These are phyloP conservation scores for Eupithecia centaureata DNA, from an alignment of 2,888 invertebrate genomes.

Conservation along the genomic window DNA sequence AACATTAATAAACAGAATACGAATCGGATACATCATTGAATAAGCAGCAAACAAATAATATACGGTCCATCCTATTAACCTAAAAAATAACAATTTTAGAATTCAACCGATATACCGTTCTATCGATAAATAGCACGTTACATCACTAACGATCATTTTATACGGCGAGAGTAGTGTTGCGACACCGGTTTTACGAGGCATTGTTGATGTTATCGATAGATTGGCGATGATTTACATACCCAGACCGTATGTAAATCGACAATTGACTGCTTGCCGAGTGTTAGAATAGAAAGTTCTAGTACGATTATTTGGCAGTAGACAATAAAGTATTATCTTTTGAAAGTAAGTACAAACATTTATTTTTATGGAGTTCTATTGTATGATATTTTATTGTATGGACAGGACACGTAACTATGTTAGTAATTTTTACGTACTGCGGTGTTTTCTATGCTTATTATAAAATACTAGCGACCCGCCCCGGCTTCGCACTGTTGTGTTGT, in stretches of 20 bases:
- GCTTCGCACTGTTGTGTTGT: too few species aligned
- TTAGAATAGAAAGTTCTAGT: conserved; percentile 30
- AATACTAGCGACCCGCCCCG: too few species aligned
- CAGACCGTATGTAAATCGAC: background rate
- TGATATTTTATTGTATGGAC: background rate
- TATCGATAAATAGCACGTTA: conserved; percentile 29
- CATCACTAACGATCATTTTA: conserved; percentile 27
- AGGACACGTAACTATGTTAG: too few species aligned
- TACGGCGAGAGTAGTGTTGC: conserved; percentile 38
- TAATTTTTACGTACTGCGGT: too few species aligned
- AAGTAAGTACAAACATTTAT: too few species aligned
- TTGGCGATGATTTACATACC: conserved; percentile 38
- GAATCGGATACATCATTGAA: background rate
- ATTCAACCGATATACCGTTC: conserved; percentile 14
- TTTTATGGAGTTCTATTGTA: too few species aligned
- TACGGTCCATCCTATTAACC: background rate
- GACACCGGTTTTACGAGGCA: conserved; percentile 37
- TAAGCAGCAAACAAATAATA: background rate
- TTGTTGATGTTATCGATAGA: conserved; percentile 37
- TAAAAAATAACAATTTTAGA: background rate
- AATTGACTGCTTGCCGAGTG: conserved; percentile 15
- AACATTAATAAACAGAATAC: too few species aligned
- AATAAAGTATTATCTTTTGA: too few species aligned
- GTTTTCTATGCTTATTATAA: too few species aligned
- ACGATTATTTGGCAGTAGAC: background rate